These are phyloP conservation scores for Acheta domesticus DNA, from an alignment of 2,888 invertebrate genomes.

Conservation along the genomic window DNA sequence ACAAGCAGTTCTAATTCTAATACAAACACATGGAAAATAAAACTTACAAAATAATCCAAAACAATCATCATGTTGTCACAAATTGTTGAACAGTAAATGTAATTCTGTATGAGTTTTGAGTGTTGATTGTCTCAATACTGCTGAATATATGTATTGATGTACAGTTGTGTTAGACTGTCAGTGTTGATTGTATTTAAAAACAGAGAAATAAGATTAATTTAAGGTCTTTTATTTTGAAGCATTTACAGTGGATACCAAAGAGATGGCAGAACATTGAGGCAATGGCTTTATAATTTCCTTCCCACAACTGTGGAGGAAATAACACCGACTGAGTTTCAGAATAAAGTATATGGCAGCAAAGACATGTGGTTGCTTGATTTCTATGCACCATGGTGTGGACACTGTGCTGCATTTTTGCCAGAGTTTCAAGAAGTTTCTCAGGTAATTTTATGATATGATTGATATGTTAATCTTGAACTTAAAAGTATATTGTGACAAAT, in stretches of 20 bases:
- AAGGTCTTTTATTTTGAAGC: background rate
- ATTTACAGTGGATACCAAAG: conserved; percentile 58
- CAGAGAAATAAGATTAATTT: too few species aligned
- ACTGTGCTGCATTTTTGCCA: conserved; percentile 64
- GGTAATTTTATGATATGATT: conserved; percentile 46
- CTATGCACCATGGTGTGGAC: conserved; percentile 65
- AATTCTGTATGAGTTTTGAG: too few species aligned
- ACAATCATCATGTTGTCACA: too few species aligned
- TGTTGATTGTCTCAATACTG: too few species aligned
- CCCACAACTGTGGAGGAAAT: conserved; percentile 56
- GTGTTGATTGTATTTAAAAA: too few species aligned
- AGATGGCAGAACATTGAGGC: conserved; percentile 58
- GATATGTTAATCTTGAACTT: conserved; percentile 31
- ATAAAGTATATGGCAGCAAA: conserved; percentile 51
- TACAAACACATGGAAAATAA: too few species aligned
- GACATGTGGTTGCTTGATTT: conserved; percentile 63
- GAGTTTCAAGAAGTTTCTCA: conserved; percentile 63
- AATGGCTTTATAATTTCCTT: conserved; percentile 62
- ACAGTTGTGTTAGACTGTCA: too few species aligned
- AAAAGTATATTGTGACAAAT: background rate
- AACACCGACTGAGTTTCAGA: conserved; percentile 48
- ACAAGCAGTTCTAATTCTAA: too few species aligned
- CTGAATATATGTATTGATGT: too few species aligned
- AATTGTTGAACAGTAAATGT: too few species aligned
- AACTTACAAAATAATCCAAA: too few species aligned